Evolutionary conservation across 2,113 vertebrate species (phyloP), one percentile per base, ranked within the genome.

Genomic region (Megatriorchis doriae): DNA sequence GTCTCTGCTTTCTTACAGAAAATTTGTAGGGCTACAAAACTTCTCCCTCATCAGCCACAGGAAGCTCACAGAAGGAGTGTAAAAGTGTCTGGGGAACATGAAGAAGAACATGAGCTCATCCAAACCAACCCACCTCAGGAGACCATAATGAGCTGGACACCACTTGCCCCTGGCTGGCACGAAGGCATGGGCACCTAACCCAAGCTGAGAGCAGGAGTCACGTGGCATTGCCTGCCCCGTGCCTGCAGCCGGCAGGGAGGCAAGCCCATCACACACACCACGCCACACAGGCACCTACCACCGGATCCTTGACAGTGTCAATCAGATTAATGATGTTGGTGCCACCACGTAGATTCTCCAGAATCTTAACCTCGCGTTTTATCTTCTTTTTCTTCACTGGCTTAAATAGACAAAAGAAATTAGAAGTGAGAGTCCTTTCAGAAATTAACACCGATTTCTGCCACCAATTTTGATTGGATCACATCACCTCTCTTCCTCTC

Each of bases 351-450:
- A 99, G 97, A 95, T 99, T 99, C 97, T 99, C 99, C 98, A 99
- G 98, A 96, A 99, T 99, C 98, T 99, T 99, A 96, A 99, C 99
- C 98, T 99, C 99, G 13, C 99, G 98, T 97, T 99, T 99, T 98
- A 99, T 99, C 98, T 99, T 99, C 99, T 99, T 99, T 98, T 99
- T 99, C 98, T 99, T 99, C 97, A 99, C 99, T 91, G 99, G 99
- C 99, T 99, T 98, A 92, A 98, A 97, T 98, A 98, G 96, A 98
- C 86, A 98, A 98, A 91, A 97, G 95, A 95, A 98, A 98, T 96
- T 72, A 98, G 81, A 98, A 97, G 97, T 98, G 91, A 98, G 97
- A 98, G 90, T 97, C 94, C 96, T 96, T 98, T 94, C 95, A 91
- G 81, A 95, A 94, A 96, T 91, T 34, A 96, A 61, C 38, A 87